Base-by-base conservation (phyloP, 2,113 vertebrate species). In the Enhydra lutris region DNA sequence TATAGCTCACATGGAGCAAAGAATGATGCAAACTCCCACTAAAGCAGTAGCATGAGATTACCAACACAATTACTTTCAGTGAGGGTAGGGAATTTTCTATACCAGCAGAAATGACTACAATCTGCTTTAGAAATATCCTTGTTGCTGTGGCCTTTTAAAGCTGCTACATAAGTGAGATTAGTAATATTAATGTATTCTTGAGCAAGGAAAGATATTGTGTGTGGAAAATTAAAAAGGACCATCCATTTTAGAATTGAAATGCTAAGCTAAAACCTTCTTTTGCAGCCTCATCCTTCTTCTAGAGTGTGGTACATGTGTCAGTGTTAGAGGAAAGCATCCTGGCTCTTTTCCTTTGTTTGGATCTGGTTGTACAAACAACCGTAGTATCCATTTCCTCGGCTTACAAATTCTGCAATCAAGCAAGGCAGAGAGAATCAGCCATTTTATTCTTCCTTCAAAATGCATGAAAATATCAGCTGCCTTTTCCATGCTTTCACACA, bases 171-270 rank as follows among this genome's bases (percentile, higher is more conserved):
- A 97, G 92, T 92, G 94, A 99, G 98, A 99, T 98, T 98, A 98
- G 96, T 89, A 98, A 97, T 96, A 98, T 98, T 98, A 98, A 98
- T 98, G 97, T 98, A 94, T 98, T 97, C 89, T 98, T 98, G 71
- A 78, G 81, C 57, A 82, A 97, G 94, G 97, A 97, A 98, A 97
- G 98, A 97, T 93, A 94, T 79, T 23, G 69, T 86, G 74, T 97
- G 95, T 96, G 81, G 88, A 97, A 97, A 98, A 98, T 97, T 95
- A 98, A 94, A 95, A 84, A 94, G 92, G 20, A 96, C 69, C 89
- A 97, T 98, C 89, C 93, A 94, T 98, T 98, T 98, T 96, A 96
- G 94, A 98, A 98, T 98, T 98, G 97, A 98, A 98, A 98, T 97
- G 97, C 97, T 98, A 98, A 98, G 96, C 95, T 95, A 95, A 96